These are phyloP conservation scores for Lasaia peninsularis DNA, from an alignment of 1,140 invertebrate species.

Conservation along the genomic window DNA sequence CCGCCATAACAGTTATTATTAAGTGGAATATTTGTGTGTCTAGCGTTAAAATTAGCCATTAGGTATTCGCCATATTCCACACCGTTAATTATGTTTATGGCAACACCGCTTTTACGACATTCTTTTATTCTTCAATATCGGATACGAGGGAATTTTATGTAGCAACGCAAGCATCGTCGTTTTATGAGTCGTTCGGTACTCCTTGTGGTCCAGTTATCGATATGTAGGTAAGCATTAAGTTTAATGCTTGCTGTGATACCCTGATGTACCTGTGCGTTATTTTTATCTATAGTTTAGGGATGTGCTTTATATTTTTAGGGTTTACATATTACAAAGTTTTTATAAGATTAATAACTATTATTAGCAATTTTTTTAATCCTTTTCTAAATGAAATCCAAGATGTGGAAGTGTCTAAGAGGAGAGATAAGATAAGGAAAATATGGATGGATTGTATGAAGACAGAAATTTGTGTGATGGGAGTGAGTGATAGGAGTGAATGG, in stretches of 20 bases:
- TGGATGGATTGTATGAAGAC: no score
- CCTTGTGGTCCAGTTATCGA: conserved; percentile 44
- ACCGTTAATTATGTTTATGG: conserved; percentile 46
- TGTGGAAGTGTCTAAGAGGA: no score
- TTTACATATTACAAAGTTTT: no score
- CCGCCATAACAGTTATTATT: background rate
- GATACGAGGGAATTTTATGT: conserved; percentile 43
- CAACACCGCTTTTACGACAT: conserved; percentile 43
- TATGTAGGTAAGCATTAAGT: conserved; percentile 45
- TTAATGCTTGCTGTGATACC: conserved; percentile 43
- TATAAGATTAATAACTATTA: no score
- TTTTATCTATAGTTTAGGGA: conserved; percentile 19
- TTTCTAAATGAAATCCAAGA: no score
- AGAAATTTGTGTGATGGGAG: no score
- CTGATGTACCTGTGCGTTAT: conserved; percentile 23
- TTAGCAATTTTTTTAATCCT: no score
- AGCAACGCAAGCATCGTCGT: conserved; percentile 41
- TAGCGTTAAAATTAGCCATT: conserved; percentile 7
- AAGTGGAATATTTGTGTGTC: background rate
- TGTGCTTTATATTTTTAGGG: background rate
- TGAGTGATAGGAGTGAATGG: no score
- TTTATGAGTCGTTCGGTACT: conserved; percentile 42
- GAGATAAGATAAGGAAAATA: no score
- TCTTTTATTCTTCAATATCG: conserved; percentile 49
- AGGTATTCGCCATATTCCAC: conserved; percentile 19